These are phyloP conservation scores for Ambastaia sidthimunki DNA, from an alignment of 2,797 vertebrate genomes.

Conservation along the genomic window DNA sequence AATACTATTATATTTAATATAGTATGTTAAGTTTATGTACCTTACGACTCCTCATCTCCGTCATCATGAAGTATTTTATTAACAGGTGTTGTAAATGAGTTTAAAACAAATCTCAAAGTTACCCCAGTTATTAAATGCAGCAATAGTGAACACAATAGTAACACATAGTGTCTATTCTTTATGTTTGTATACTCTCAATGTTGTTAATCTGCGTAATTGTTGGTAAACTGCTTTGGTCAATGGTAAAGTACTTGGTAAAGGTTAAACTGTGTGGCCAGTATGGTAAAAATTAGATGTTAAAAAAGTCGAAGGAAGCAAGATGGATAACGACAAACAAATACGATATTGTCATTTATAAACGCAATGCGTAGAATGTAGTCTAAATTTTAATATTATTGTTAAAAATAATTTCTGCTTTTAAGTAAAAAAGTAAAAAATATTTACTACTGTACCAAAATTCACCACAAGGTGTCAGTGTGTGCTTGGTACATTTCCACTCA, in stretches of 20 bases:
- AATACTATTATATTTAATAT: neutral
- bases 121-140: too few species aligned
- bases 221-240: too few species aligned
- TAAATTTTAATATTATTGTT: neutral
- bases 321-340: neutral
- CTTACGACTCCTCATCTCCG: neutral
- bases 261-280: too few species aligned
- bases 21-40: neutral
- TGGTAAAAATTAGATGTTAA: too few species aligned
- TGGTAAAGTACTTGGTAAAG: too few species aligned
- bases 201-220: too few species aligned
- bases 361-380: neutral
- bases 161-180: too few species aligned
- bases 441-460: neutral
- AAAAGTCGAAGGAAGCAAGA: neutral
- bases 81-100: neutral
- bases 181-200: too few species aligned
- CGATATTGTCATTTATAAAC: neutral
- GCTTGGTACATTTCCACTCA: neutral
- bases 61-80: neutral
- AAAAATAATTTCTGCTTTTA: too few species aligned
- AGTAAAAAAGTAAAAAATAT: too few species aligned
- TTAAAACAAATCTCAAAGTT: neutral
- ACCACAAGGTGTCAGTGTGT: slow-evolving; percentile 48
- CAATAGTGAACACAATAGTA: too few species aligned